phyloP scores from a whole-genome alignment of 2,797 vertebrate genomes.

The Somateria mollissima region DNA sequence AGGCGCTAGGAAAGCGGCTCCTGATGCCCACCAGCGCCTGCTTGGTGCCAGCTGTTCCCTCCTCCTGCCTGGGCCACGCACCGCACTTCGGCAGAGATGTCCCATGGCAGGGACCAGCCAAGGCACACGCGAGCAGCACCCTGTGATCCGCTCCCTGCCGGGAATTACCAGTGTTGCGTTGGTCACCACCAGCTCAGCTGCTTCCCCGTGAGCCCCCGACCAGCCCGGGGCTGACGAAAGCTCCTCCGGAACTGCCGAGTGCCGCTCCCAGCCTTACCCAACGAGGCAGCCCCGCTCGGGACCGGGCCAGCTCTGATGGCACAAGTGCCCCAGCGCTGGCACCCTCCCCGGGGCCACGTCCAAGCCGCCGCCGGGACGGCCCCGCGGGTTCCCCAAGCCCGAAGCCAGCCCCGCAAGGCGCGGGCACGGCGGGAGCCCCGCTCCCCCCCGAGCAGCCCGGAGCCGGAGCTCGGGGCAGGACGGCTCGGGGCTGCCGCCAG shows the following conservation, averaged over 20 bases:
- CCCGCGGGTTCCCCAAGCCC: neutral
- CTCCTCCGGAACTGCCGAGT: neutral
- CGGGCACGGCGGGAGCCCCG: no score
- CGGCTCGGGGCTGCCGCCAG: neutral
- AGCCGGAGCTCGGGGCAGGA: no score
- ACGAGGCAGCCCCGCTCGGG: neutral
- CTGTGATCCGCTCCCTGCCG: neutral
- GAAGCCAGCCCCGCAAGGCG: neutral
- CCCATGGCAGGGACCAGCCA: accelerated
- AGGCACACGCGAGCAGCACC: neutral
- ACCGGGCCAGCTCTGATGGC: neutral
- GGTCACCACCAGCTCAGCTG: neutral
- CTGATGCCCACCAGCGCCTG: neutral
- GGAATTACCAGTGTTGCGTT: neutral
- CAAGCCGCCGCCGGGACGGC: neutral
- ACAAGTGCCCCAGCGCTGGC: neutral
- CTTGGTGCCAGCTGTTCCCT: neutral
- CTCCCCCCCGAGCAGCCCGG: no score
- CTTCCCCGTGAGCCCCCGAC: neutral
- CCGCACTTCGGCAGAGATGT: accelerated
- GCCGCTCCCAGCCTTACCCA: neutral
- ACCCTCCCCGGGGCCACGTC: neutral
- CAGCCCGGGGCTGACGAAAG: neutral
- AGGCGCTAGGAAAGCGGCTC: accelerated
- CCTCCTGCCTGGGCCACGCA: neutral